Percentiles rank a stretch among this genome's conserved stretches.
Conservation (phyloP, 92 coral and sea anemone species). For the Palythoa grandis region DNA sequence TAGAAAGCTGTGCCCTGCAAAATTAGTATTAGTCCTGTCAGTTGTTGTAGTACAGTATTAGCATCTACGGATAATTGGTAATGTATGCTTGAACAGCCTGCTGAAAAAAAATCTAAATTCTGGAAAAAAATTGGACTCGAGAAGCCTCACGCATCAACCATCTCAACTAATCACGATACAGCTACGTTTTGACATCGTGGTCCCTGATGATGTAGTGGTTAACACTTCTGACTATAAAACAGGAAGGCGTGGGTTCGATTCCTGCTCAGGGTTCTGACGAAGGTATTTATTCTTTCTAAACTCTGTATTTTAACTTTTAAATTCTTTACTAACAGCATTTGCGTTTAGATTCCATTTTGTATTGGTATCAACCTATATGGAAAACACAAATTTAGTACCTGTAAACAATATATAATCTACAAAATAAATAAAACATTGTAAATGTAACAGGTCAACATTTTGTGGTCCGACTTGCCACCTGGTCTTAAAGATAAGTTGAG, state of each 20-base stretch:
- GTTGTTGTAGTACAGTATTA: background rate
- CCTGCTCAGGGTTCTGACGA: background rate
- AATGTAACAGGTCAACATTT: too few relatives aligned
- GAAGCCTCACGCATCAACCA: too few relatives aligned
- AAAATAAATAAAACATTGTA: background rate
- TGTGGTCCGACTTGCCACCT: too few relatives aligned
- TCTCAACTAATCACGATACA: too few relatives aligned
- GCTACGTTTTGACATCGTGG: too few relatives aligned
- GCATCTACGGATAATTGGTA: background rate
- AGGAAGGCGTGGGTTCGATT: background rate
- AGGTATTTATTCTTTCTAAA: background rate
- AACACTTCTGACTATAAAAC: too few relatives aligned
- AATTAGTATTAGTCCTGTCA: background rate
- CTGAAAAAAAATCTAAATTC: too few relatives aligned
- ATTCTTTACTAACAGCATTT: constrained; percentile 21
- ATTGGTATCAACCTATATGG: background rate
- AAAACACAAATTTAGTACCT: background rate
- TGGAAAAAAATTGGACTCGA: too few relatives aligned
- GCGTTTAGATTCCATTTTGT: constrained; percentile 33
- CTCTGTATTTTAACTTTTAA: background rate
- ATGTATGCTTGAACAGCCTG: background rate
- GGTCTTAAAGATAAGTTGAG: too few relatives aligned
- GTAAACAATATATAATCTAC: background rate
- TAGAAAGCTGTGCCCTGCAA: constrained; percentile 99
- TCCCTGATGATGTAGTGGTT: too few relatives aligned